These are phyloP conservation scores for Centropristis striata DNA, from an alignment of 2,113 vertebrate species.

Conservation along the genomic window DNA sequence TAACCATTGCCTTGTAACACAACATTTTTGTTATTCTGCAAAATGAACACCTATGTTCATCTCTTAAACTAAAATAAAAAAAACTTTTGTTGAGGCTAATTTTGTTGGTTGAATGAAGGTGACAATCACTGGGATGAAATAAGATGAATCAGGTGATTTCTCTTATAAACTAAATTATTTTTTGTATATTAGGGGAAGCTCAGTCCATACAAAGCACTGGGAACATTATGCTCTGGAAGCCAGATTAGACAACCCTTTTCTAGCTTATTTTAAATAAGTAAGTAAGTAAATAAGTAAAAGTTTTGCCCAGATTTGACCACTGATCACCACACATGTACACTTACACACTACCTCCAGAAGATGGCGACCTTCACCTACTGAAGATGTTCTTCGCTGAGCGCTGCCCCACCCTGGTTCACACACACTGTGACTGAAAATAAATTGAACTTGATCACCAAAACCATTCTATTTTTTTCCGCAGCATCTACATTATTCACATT, in stretches of 20 bases:
- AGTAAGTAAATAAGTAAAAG: no score
- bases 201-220: not conserved
- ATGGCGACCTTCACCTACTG: conserved; percentile 47
- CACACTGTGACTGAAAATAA: not conserved
- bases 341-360: conserved; percentile 51
- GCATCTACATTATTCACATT: not conserved
- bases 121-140: not conserved
- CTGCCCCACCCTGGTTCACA: conserved; percentile 56
- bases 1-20: not conserved
- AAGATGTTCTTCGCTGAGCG: not conserved
- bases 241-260: no score
- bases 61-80: not conserved
- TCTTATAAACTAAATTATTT: not conserved
- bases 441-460: not conserved
- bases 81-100: not conserved
- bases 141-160: not conserved
- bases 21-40: not conserved
- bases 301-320: not conserved
- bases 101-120: not conserved
- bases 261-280: not conserved
- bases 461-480: not conserved
- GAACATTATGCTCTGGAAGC: not conserved
- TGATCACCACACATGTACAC: not conserved
- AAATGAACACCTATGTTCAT: not conserved
- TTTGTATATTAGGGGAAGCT: not conserved